Percentiles rank a stretch among this genome's conserved stretches.
These are phyloP conservation scores for Sarcophaga subvicina DNA, from an alignment of 2,888 invertebrate species.

Conservation along the genomic window DNA sequence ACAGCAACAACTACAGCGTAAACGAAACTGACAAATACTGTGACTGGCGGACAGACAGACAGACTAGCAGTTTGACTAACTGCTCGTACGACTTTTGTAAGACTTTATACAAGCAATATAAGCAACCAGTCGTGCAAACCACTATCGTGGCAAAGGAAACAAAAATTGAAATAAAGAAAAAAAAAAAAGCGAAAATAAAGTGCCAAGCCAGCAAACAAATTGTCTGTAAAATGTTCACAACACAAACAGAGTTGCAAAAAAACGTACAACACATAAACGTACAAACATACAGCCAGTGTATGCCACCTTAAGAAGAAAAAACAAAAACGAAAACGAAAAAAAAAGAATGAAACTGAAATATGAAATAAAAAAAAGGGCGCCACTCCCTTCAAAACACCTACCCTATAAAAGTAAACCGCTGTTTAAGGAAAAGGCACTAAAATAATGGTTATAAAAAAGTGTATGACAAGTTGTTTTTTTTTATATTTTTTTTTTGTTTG, in stretches of 20 bases:
- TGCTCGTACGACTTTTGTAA: no score
- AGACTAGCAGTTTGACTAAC: neutral
- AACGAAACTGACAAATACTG: neutral
- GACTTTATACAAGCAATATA: no score
- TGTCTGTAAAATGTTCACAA: constrained; percentile 68
- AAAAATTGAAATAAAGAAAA: no score
- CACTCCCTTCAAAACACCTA: constrained; percentile 68
- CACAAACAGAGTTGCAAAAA: constrained; percentile 42
- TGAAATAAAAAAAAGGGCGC: constrained; percentile 49
- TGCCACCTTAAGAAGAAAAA: no score
- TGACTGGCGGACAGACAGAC: neutral
- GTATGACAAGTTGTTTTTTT: constrained; percentile 62
- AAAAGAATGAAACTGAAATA: neutral
- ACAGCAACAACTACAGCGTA: neutral
- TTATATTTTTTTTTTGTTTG: constrained; percentile 34
- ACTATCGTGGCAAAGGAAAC: constrained; percentile 38
- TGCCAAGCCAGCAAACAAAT: constrained; percentile 70
- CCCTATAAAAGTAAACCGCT: constrained; percentile 59
- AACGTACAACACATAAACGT: constrained; percentile 10
- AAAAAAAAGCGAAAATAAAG: constrained; percentile 55
- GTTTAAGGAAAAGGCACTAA: constrained; percentile 51
- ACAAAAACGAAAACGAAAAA: neutral
- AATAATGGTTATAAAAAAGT: constrained; percentile 64
- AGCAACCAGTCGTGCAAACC: neutral
- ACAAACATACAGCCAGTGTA: no score